Percentiles rank a stretch among this genome's conserved stretches.
These are phyloP conservation scores for Orthonyx spaldingii DNA, from an alignment of 2,113 vertebrate species.

Conservation along the genomic window DNA sequence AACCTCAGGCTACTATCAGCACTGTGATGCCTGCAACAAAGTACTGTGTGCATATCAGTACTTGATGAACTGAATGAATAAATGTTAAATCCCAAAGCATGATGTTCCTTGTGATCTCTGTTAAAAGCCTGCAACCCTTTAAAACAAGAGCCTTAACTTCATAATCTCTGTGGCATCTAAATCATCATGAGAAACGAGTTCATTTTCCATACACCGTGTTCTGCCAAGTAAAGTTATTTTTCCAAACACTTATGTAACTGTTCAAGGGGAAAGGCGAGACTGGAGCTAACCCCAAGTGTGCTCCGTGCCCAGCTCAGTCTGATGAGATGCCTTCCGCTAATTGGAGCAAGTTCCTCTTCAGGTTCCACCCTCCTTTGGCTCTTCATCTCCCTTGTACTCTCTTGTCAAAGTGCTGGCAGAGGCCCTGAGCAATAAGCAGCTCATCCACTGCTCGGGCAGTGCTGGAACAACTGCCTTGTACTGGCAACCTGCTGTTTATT, in stretches of 20 bases:
- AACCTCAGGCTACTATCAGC: constrained; percentile 27
- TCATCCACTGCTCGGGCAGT: background rate
- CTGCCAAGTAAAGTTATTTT: constrained; percentile 31
- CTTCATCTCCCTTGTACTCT: background rate
- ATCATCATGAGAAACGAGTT: constrained; percentile 6
- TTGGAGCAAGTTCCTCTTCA: background rate
- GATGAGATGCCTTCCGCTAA: constrained; percentile 2
- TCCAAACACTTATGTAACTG: background rate
- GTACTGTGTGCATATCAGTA: constrained; percentile 8
- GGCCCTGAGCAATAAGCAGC: background rate
- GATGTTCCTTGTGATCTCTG: constrained; percentile 16
- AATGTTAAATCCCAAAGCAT: constrained; percentile 35
- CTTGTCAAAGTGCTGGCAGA: background rate
- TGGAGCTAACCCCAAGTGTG: background rate
- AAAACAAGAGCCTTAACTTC: constrained; percentile 29
- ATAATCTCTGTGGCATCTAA: background rate
- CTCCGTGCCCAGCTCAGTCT: background rate
- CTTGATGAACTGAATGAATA: constrained; percentile 33
- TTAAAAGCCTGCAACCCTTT: constrained; percentile 39
- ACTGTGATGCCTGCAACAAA: constrained; percentile 44
- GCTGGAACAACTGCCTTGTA: background rate
- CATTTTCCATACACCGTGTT: constrained; percentile 1
- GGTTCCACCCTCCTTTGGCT: background rate
- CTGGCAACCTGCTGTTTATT: background rate
- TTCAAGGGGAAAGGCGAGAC: background rate